Evolutionary conservation across 2,113 vertebrate species (phyloP), one percentile per base, ranked within the genome.

Genomic region (Elephas maximus): DNA sequence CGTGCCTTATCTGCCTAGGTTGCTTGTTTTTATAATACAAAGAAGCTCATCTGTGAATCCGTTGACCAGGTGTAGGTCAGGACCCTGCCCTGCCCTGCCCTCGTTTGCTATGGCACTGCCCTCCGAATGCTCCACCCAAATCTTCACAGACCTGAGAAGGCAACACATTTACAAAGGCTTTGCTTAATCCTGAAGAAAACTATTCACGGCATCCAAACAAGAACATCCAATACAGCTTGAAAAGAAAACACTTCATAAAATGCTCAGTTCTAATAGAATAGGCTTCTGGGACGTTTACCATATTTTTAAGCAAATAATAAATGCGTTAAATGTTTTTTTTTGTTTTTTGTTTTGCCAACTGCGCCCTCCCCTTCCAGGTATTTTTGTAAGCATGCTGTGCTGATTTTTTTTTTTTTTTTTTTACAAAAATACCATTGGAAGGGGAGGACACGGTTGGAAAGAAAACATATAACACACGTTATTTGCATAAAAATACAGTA

Each of bases 11-110:
- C 48, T 91, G 96, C 82, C 84, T 90, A 97, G 87, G 91, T 85
- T 98, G 81, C 81, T 93, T 97, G 84, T 93, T 98, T 98, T 96
- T 44, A 94, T 98, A 98, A 91, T 95, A 96, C 81, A 96, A 69
- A 83, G 82, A 98, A 95, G 79, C 45, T 98, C 94, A 96, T 95
- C 97, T 98, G 96, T 94, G 97, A 97, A 94, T 97, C 98, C 96
- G 92, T 98, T 97, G 97, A 96, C 95, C 94, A 97, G 94, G 73
- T 94, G 90, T 90, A 96, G 96, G 82, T 96, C 81, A 95, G 81
- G 95, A 93, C 94, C 95, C 90, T 96, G 74, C 92, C 95, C 48
- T 48, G 10, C 48, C 7, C 93, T 86, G 45, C 73, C 90, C 97
- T 98, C 92, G 90, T 96, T 98, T 97, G 79, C 89, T 98, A 24